A percentile compares a stretch with the other conserved stretches of the same genome.
These are phyloP conservation scores for Belgica antarctica DNA, from an alignment of 2,888 invertebrate genomes.

Conservation along the genomic window DNA sequence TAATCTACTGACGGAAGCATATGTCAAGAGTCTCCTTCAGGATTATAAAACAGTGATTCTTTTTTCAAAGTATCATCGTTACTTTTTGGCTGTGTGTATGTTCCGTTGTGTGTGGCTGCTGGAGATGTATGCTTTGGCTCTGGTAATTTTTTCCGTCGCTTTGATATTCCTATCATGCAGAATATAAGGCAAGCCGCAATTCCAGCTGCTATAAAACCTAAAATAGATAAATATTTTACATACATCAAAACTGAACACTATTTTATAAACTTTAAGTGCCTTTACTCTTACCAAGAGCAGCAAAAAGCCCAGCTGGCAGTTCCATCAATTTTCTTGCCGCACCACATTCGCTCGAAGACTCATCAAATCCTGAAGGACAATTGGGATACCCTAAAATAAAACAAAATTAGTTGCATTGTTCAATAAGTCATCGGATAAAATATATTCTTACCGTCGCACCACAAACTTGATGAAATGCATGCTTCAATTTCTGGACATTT, in stretches of 20 bases:
- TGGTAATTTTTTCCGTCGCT: constrained; percentile 58
- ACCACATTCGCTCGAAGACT: constrained; percentile 67
- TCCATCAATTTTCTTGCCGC: constrained; percentile 58
- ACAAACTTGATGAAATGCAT: constrained; percentile 70
- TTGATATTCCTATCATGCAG: constrained; percentile 61
- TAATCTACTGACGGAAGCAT: constrained; percentile 87
- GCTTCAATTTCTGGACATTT: constrained; percentile 74
- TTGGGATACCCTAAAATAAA: constrained; percentile 56
- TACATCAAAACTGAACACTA: too few species aligned
- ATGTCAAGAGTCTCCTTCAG: constrained; percentile 76
- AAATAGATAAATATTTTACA: too few species aligned
- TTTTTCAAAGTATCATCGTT: constrained; percentile 50
- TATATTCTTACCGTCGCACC: constrained; percentile 75
- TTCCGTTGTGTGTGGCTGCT: constrained; percentile 62
- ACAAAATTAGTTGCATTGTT: background rate
- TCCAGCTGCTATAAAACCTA: constrained; percentile 61
- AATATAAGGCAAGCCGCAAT: constrained; percentile 60
- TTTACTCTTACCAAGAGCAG: too few species aligned
- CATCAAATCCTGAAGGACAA: constrained; percentile 68
- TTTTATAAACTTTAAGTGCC: too few species aligned
- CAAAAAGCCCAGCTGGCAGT: constrained; percentile 58
- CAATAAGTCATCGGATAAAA: too few species aligned
- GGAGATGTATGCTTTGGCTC: constrained; percentile 54
- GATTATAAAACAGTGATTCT: constrained; percentile 54
- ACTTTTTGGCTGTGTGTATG: constrained; percentile 30